Evolutionary conservation across 2,888 invertebrate genomes (phyloP), one percentile per base, ranked within the genome.

Genomic region (Cheilosia scutellata): DNA sequence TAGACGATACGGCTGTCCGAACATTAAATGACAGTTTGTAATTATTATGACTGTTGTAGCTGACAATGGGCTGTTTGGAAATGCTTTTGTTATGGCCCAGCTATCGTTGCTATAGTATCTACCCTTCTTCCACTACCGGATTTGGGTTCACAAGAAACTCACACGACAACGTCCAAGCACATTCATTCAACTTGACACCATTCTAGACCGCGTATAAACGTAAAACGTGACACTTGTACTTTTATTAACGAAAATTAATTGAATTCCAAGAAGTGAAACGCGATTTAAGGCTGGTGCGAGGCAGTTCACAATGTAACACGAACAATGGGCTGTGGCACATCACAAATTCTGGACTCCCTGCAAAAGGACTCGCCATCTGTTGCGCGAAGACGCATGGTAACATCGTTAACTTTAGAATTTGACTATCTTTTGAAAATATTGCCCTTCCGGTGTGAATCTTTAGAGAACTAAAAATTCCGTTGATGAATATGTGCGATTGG

Each of bases 401-500:
- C n/a, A 31, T 44, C 1, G n/a, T 16, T 62, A 51, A 13, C 5
- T 27, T 29, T 0, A 25, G 25, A 49, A 25, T 2, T 49, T 25
- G 25, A 29, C 7, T 0, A 13, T 20, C 7, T 16, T 47, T 47
- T 29, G 2, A 3, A 29, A 51, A 51, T 51, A 51, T 27, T 11
- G 3, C 25, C 0, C 25, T 25, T 13, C 25, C 4, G 5, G 16
- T 16, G 4, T 37, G 11, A 37, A 37, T 11, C 37, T 40, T 58
- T 33, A 83, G 83, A 72, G 29, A 49, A 68, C 47, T 42, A 83
- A 74, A 63, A 80, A 62, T 49, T 72, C 86, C 2, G 90, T 92
- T 27, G 88, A 89, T 44, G 91, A 92, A 79, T 92, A 91, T 87
- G 89, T 90, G 40, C 90, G 90, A 0, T 79, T 92, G 13, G 92